A percentile compares a stretch with the other conserved stretches of the same genome.
These are phyloP conservation scores for Nebria ingens DNA, from an alignment of 1,140 invertebrate species.

Conservation along the genomic window DNA sequence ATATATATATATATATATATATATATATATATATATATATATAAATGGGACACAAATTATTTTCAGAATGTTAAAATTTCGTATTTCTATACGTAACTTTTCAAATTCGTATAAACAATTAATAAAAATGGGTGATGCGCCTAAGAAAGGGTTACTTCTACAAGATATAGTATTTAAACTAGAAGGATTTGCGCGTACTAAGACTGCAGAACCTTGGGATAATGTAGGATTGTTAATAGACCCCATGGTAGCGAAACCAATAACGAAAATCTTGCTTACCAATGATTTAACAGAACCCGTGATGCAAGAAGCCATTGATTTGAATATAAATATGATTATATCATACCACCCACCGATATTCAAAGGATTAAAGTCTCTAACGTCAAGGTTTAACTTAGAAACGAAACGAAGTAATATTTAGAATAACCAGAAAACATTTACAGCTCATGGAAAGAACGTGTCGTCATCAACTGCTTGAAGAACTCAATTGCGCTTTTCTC, in stretches of 20 bases:
- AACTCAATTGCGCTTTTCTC: conserved; percentile 85
- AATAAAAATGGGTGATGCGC: conserved; percentile 16
- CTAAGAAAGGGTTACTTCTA: conserved; percentile 39
- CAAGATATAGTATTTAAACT: conserved; percentile 49
- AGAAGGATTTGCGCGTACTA: conserved; percentile 57
- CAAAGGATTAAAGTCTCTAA: conserved; percentile 66
- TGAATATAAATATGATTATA: conserved; percentile 68
- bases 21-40: background rate
- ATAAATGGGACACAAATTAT: background rate
- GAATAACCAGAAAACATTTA: conserved; percentile 23
- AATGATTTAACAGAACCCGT: conserved; percentile 91
- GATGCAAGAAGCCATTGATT: conserved; percentile 66
- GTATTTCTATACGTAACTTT: no score
- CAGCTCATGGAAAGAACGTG: conserved; percentile 63
- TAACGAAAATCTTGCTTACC: conserved; percentile 71
- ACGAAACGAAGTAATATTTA: conserved; percentile 7
- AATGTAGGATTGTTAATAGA: conserved; percentile 90
- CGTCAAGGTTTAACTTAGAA: conserved; percentile 55
- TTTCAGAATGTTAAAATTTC: background rate
- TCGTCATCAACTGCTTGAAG: conserved; percentile 72
- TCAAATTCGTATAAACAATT: no score
- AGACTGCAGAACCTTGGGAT: conserved; percentile 81
- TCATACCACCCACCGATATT: conserved; percentile 97
- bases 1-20: background rate
- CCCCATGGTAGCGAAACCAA: conserved; percentile 48